phyloP scores from a whole-genome alignment of 2,113 vertebrate species.

The Abramis brama region DNA sequence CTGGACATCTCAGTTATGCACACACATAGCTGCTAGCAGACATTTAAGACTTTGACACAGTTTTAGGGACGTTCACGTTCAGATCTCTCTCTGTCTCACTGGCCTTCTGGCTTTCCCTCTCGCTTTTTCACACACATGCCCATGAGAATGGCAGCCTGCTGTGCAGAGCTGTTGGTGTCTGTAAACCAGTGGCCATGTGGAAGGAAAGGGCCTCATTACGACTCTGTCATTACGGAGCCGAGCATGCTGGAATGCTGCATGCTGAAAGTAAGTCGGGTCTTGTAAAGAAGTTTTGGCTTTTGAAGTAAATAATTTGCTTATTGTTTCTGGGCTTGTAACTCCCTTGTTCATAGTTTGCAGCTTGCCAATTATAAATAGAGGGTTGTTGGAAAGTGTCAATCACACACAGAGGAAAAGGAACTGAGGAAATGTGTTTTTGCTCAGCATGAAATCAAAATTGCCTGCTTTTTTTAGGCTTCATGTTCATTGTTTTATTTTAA shows the following conservation, averaged over 20 bases:
- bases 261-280: slow-evolving; percentile 31
- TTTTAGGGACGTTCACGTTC: slow-evolving; percentile 7
- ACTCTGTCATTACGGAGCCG: slow-evolving; percentile 48
- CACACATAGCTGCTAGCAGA: slow-evolving; percentile 18
- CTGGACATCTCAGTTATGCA: slow-evolving; percentile 62
- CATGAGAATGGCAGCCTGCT: slow-evolving; percentile 29
- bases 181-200: slow-evolving; percentile 43
- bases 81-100: not conserved
- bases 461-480: not conserved
- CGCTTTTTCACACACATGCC: slow-evolving; percentile 10
- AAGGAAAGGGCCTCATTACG: slow-evolving; percentile 40
- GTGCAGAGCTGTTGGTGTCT: slow-evolving; percentile 46
- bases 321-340: slow-evolving; percentile 27
- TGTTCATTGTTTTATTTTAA: not conserved
- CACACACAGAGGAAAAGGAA: not conserved
- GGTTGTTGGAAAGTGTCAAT: not conserved
- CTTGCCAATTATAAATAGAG: not conserved
- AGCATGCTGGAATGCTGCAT: slow-evolving; percentile 24
- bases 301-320: slow-evolving; percentile 36
- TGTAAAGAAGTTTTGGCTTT: slow-evolving; percentile 34
- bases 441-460: not conserved
- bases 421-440: not conserved
- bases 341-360: slow-evolving; percentile 13
- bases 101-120: slow-evolving; percentile 8
- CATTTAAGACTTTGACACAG: slow-evolving; percentile 7